Conservation (phyloP, 2,888 invertebrate genomes). For the Euplexia lucipara region DNA sequence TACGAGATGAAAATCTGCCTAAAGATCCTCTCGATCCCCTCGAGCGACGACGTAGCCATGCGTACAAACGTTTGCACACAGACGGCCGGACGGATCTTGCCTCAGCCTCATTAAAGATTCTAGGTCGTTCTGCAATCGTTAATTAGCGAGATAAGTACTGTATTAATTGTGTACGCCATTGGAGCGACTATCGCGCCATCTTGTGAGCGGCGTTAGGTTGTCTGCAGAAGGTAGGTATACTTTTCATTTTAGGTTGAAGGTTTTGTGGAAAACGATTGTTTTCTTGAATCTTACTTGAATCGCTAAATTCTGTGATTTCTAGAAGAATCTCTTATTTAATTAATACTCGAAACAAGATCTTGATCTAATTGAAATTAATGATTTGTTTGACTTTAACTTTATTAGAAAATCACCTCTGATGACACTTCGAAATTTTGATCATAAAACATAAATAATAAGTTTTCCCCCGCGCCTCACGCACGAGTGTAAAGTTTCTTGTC, state of each 20-base stretch:
- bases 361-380: too few relatives aligned
- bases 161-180: constrained; percentile 90
- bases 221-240: constrained; percentile 26
- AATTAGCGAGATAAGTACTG: constrained; percentile 89
- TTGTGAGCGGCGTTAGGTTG: constrained; percentile 64
- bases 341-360: too few relatives aligned
- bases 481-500: too few relatives aligned
- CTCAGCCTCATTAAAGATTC: constrained; percentile 89
- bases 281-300: too few relatives aligned
- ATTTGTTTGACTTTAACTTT: too few relatives aligned
- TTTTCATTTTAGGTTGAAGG: constrained; percentile 24
- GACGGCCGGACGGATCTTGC: constrained; percentile 84
- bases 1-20: constrained; percentile 37
- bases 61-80: constrained; percentile 60
- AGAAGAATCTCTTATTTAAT: too few relatives aligned
- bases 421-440: too few relatives aligned
- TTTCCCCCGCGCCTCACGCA: too few relatives aligned
- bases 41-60: constrained; percentile 47
- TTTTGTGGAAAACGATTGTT: neutral
- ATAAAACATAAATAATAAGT: too few relatives aligned
- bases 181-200: constrained; percentile 84
- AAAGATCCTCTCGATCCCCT: constrained; percentile 35
- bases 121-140: constrained; percentile 89
- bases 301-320: too few relatives aligned
- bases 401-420: too few relatives aligned